phyloP scores from a whole-genome alignment of 2,797 vertebrate species.

The Sarcoramphus papa region DNA sequence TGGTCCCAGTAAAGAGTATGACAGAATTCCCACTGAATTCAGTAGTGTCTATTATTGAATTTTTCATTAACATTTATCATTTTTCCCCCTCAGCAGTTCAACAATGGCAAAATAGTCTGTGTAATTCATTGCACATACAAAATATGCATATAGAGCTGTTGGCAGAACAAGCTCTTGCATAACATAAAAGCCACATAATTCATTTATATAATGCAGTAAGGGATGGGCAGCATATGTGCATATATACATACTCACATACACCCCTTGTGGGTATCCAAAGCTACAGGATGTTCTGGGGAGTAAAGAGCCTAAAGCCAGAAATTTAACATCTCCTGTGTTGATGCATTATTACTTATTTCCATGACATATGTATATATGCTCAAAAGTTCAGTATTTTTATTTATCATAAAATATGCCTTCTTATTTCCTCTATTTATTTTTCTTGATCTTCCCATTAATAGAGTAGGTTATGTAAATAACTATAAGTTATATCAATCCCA shows the following conservation, averaged over 20 bases:
- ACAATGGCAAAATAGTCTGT: neutral
- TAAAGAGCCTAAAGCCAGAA: neutral
- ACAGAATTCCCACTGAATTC: neutral
- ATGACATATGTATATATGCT: neutral
- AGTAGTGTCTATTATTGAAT: neutral
- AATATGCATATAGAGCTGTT: conserved; percentile 3
- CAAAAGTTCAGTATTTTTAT: neutral
- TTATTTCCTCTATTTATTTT: neutral
- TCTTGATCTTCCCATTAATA: neutral
- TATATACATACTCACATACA: neutral
- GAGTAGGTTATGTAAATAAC: neutral
- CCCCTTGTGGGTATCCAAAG: neutral
- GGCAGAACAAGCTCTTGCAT: conserved; percentile 29
- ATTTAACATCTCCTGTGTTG: neutral
- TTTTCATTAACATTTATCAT: conserved; percentile 44
- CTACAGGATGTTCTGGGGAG: neutral
- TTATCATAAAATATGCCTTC: neutral
- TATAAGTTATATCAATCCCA: neutral
- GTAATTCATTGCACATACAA: conserved; percentile 26
- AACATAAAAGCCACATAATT: conserved; percentile 12
- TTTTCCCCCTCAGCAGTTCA: conserved; percentile 8
- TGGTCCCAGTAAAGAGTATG: neutral
- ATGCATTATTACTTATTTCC: neutral
- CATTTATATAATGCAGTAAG: neutral
- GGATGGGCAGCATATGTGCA: neutral